Percentiles rank a stretch among this genome's conserved stretches.
Conservation (phyloP, 2,797 vertebrate species). For the Rhodeus uyekii region DNA sequence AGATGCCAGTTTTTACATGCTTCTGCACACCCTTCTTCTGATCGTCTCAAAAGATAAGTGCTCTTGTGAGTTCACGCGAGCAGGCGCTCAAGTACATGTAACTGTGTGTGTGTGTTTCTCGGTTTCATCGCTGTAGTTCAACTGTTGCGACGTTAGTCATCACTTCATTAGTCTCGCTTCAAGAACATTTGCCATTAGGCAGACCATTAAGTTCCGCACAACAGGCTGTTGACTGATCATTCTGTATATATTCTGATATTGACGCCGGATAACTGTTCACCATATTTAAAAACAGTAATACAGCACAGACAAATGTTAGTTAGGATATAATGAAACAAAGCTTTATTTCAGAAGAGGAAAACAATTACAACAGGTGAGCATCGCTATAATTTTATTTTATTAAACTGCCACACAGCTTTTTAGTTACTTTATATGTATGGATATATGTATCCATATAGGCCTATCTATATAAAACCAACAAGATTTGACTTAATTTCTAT, state of each 20-base stretch:
- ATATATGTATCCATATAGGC: no score
- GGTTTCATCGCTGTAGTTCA: constrained; percentile 33
- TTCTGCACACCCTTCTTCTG: not conserved
- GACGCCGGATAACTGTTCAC: not conserved
- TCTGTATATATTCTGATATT: constrained; percentile 33
- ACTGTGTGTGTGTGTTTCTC: constrained; percentile 16
- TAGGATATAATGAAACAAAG: not conserved
- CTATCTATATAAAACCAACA: no score
- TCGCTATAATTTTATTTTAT: not conserved
- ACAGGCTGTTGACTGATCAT: constrained; percentile 40
- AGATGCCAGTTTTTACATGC: not conserved
- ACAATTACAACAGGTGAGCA: constrained; percentile 13
- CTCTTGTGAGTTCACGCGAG: not conserved
- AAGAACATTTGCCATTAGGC: constrained; percentile 31
- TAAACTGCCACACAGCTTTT: not conserved
- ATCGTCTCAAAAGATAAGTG: constrained; percentile 15
- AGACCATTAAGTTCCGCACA: constrained; percentile 22
- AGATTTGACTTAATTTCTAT: not conserved
- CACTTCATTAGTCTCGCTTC: constrained; percentile 52
- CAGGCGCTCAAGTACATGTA: not conserved
- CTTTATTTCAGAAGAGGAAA: not conserved
- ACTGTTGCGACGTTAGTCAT: constrained; percentile 53
- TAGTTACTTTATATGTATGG: not conserved
- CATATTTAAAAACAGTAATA: not conserved
- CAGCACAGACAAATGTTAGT: not conserved